Evolutionary conservation across 2,797 vertebrate genomes (phyloP).

Genomic region (Sebastes steindachneri): DNA sequence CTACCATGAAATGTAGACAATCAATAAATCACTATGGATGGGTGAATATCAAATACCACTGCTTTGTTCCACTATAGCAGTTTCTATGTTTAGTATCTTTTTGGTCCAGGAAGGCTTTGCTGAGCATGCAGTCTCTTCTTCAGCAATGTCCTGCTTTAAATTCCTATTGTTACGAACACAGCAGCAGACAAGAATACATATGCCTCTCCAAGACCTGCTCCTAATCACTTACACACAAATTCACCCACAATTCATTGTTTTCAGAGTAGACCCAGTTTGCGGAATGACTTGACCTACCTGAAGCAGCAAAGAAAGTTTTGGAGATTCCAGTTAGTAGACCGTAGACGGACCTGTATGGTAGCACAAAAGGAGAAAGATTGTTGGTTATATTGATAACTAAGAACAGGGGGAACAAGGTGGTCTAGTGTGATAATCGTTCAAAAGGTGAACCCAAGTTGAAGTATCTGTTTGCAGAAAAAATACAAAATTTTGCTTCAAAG

Average conservation of each 20-base stretch:
- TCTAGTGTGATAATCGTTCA: background rate
- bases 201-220: background rate
- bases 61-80: background rate
- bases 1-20: background rate
- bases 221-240: slow-evolving; percentile 8
- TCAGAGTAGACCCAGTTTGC: background rate
- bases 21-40: background rate
- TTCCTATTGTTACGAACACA: background rate
- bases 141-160: slow-evolving; percentile 3
- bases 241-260: background rate
- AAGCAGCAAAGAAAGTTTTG: background rate
- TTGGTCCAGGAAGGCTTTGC: background rate
- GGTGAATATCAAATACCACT: background rate
- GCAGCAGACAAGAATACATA: slow-evolving; percentile 7
- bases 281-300: background rate
- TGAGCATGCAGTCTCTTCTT: background rate
- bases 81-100: background rate
- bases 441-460: background rate
- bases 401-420: background rate
- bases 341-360: background rate
- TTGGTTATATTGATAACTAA: background rate
- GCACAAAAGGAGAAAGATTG: background rate
- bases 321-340: background rate
- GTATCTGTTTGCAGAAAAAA: background rate
- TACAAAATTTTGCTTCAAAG: too few species aligned